Percentiles rank a stretch among this genome's conserved stretches.
phyloP scores from a whole-genome alignment of 2,797 vertebrate species.

The Dryobates pubescens region DNA sequence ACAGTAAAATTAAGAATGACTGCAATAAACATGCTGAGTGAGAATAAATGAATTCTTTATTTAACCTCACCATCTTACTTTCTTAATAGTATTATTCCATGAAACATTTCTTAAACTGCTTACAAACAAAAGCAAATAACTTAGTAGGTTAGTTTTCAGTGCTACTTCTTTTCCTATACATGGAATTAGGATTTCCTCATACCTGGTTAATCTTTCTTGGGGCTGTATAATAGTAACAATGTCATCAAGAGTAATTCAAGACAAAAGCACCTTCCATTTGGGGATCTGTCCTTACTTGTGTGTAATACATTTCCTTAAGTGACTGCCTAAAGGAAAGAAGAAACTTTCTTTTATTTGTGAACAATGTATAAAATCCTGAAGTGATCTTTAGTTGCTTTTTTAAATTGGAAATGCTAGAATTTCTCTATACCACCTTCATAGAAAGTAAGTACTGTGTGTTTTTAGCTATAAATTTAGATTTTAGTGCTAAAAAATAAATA shows the following conservation, averaged over 20 bases:
- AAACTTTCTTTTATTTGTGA: not conserved
- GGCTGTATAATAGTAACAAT: not conserved
- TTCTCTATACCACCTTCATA: not conserved
- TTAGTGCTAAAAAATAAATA: not conserved
- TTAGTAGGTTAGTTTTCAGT: conserved; percentile 5
- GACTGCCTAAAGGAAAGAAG: not conserved
- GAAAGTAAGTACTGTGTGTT: not conserved
- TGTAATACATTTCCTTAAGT: not conserved
- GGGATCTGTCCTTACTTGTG: not conserved
- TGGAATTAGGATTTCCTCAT: conserved; percentile 5
- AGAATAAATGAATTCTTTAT: not conserved
- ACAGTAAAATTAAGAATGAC: not conserved
- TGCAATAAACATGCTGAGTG: not conserved
- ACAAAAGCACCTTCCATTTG: not conserved
- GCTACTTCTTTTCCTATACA: not conserved
- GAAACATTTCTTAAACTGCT: not conserved
- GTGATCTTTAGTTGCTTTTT: not conserved
- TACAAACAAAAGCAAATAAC: conserved; percentile 4
- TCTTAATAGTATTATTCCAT: not conserved
- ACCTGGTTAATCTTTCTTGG: not conserved
- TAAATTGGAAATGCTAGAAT: not conserved
- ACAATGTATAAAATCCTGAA: not conserved
- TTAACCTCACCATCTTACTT: not conserved
- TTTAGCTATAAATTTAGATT: not conserved
- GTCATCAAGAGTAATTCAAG: not conserved